Conservation (phyloP, 2,113 vertebrate species). For the Colistium nudipinnis region DNA sequence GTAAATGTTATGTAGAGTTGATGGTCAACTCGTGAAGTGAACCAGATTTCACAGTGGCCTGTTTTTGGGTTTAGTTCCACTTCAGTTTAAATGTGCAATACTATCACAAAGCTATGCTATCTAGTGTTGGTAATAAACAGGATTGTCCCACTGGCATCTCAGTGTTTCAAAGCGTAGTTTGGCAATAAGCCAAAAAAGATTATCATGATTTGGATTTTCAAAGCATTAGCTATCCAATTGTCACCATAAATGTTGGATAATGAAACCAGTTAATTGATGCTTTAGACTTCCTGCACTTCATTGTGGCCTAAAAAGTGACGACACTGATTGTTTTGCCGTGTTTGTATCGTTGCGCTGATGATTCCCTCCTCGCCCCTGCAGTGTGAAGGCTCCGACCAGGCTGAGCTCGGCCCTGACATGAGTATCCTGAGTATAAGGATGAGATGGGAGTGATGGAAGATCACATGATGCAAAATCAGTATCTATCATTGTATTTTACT, state of each 20-base stretch:
- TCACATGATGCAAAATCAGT: background rate
- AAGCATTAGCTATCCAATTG: too few relatives aligned
- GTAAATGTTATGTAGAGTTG: too few relatives aligned
- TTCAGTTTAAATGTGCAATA: background rate
- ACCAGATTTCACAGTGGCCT: too few relatives aligned
- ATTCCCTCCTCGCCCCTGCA: constrained; percentile 20
- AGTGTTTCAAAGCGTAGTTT: too few relatives aligned
- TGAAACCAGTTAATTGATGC: too few relatives aligned
- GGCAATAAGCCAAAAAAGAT: too few relatives aligned
- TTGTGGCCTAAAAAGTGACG: background rate
- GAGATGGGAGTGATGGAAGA: background rate
- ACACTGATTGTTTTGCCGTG: background rate
- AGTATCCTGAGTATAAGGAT: background rate
- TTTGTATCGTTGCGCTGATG: constrained; percentile 37
- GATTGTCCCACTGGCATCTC: too few relatives aligned
- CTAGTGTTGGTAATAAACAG: too few relatives aligned
- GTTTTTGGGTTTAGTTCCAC: background rate
- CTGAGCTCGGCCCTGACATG: background rate
- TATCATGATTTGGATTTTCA: too few relatives aligned
- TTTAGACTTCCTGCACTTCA: background rate
- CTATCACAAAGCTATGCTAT: too few relatives aligned
- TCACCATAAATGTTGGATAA: too few relatives aligned
- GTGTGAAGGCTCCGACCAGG: constrained; percentile 18
- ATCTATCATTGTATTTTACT: background rate
- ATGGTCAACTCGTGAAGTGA: too few relatives aligned